Percentiles rank a stretch among this genome's conserved stretches.
Conservation (phyloP, 2,113 vertebrate genomes). For the Narcine bancroftii region DNA sequence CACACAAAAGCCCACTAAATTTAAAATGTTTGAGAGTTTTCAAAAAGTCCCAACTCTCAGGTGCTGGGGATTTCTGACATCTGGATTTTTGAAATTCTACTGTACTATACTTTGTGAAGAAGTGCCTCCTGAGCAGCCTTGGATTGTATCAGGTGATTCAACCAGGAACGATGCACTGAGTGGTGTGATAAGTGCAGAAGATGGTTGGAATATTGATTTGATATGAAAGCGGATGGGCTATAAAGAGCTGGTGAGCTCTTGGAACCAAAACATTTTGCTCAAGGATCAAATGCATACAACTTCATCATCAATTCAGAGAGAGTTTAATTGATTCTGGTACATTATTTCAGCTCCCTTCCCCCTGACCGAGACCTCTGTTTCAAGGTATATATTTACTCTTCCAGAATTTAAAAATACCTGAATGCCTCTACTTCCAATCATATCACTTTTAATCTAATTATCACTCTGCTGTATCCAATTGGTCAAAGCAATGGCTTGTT, state of each 20-base stretch:
- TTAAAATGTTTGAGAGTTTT: too few relatives aligned
- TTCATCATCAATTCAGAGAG: neutral
- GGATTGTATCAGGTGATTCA: neutral
- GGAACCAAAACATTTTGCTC: neutral
- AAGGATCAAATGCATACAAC: neutral
- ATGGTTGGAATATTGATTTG: neutral
- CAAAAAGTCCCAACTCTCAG: too few relatives aligned
- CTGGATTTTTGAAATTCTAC: too few relatives aligned
- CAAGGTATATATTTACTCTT: neutral
- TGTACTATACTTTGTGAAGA: neutral
- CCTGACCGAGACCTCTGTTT: neutral
- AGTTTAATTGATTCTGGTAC: neutral
- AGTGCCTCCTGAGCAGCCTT: neutral
- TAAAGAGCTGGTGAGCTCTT: neutral
- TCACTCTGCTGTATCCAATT: too few relatives aligned
- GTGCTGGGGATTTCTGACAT: too few relatives aligned
- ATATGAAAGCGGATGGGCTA: neutral
- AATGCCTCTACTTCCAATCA: neutral
- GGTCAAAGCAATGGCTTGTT: too few relatives aligned
- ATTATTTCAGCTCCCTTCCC: neutral
- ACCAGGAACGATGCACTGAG: neutral
- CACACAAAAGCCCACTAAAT: too few relatives aligned
- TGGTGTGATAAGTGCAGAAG: neutral
- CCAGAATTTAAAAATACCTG: neutral
- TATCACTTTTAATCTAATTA: neutral